Evolutionary conservation across 2,797 vertebrate genomes (phyloP).

Genomic region (Onychomys arenicola): DNA sequence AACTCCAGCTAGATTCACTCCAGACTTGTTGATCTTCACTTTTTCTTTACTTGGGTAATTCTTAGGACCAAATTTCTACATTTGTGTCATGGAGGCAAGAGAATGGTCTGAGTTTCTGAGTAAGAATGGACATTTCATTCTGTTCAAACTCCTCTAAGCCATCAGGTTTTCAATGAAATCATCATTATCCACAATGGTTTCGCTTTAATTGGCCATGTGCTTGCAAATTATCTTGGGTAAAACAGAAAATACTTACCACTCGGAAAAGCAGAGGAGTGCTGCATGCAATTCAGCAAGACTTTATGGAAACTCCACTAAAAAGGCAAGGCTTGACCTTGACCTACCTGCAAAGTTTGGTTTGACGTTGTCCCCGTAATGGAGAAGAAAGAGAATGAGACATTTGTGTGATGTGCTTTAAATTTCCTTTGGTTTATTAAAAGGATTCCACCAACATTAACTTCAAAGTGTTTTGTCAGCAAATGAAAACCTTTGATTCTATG

Average conservation of each 20-base stretch:
- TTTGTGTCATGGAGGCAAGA: conserved; percentile 58
- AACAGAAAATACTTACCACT: background rate
- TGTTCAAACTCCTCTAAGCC: conserved; percentile 36
- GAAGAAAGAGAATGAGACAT: background rate
- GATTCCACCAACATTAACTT: background rate
- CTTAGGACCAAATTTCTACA: conserved; percentile 61
- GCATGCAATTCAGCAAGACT: background rate
- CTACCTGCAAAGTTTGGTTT: background rate
- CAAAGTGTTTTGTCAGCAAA: background rate
- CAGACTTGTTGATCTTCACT: conserved; percentile 67
- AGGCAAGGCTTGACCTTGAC: background rate
- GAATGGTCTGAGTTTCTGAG: conserved; percentile 49
- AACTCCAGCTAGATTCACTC: conserved; percentile 59
- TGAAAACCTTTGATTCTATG: conserved; percentile 30
- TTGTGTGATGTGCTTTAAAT: background rate
- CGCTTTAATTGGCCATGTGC: conserved; percentile 46
- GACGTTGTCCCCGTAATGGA: background rate
- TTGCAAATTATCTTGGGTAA: background rate
- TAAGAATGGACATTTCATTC: conserved; percentile 62
- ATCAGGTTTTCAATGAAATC: conserved; percentile 25
- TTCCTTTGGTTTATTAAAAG: background rate
- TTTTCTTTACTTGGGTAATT: conserved; percentile 65
- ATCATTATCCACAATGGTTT: conserved; percentile 34
- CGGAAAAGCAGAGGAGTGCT: background rate
- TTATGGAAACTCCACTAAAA: background rate